These are phyloP conservation scores for Popillia japonica DNA, from an alignment of 1,140 invertebrate species.

Conservation along the genomic window DNA sequence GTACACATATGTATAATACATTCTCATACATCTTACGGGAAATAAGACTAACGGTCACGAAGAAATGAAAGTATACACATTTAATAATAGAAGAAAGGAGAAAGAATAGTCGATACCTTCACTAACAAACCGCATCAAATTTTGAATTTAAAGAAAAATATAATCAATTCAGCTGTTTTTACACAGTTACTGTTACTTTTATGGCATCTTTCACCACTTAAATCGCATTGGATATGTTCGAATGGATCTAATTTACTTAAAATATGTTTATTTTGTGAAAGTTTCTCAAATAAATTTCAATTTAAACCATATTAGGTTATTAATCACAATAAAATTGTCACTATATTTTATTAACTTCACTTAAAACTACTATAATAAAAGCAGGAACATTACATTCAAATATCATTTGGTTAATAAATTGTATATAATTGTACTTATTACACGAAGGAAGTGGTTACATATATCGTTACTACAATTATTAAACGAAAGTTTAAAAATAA, in stretches of 20 bases:
- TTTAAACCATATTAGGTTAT: background rate
- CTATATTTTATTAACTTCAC: no score
- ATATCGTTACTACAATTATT: no score
- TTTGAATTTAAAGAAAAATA: background rate
- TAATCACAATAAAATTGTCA: background rate
- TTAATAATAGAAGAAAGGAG: background rate
- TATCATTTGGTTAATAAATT: no score
- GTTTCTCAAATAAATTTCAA: background rate
- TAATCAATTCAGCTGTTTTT: background rate
- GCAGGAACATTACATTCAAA: no score
- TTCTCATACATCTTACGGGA: conserved; percentile 2
- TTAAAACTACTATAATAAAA: no score
- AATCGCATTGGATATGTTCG: background rate
- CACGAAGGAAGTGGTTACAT: no score
- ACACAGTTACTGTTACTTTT: conserved; percentile 1
- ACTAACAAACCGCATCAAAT: background rate
- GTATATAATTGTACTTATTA: no score
- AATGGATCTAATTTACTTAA: background rate
- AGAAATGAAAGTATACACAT: background rate
- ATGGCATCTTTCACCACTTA: background rate
- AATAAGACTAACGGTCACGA: background rate
- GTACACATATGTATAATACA: no score
- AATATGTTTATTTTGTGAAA: conserved; percentile 6
- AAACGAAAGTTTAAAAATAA: no score
- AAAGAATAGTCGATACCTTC: background rate